Conservation (phyloP, 2,888 invertebrate species). For the Dugesia japonica region DNA sequence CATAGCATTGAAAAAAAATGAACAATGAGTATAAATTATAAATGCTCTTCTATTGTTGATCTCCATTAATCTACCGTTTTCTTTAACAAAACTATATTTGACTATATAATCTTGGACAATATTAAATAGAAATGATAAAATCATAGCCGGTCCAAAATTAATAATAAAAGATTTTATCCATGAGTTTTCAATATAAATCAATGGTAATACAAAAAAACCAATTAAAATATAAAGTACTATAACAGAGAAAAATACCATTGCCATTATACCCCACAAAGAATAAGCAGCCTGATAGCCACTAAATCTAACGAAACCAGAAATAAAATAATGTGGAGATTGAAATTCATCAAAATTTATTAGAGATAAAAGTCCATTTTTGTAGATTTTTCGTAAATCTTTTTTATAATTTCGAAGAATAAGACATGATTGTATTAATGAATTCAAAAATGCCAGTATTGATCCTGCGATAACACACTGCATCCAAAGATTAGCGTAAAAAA, state of each 20-base stretch:
- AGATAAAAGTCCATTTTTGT: neutral
- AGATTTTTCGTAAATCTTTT: neutral
- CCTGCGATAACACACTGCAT: neutral
- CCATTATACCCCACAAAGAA: neutral
- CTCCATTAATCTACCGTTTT: neutral
- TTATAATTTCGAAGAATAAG: neutral
- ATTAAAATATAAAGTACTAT: neutral
- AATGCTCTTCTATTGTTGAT: neutral
- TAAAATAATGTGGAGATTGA: neutral
- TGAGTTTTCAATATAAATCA: neutral
- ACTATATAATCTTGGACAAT: neutral
- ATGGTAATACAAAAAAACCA: neutral
- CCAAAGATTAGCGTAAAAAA: neutral
- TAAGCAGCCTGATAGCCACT: neutral
- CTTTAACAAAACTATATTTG: neutral
- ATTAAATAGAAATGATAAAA: neutral
- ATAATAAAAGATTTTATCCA: neutral
- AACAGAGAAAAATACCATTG: neutral
- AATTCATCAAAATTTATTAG: neutral
- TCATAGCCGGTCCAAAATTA: neutral
- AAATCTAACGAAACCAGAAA: neutral
- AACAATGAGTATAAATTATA: constrained; percentile 12
- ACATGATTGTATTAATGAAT: neutral
- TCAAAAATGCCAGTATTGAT: neutral
- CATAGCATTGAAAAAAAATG: neutral